Evolutionary conservation across 1,140 invertebrate species (phyloP).

Genomic region (Cherax quadricarinatus): DNA sequence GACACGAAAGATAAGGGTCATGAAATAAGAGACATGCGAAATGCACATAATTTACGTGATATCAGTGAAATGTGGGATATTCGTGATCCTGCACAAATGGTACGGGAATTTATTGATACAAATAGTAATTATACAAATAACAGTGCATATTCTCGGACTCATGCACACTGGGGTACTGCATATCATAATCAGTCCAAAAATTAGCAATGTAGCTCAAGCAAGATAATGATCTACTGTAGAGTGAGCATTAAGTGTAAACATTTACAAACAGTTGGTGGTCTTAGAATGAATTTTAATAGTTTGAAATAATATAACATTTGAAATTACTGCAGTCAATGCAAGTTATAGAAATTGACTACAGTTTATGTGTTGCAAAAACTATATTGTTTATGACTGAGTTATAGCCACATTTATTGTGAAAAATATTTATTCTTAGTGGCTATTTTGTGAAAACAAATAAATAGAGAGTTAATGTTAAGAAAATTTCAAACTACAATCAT

Average conservation of each 20-base stretch:
- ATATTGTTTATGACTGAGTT: neutral
- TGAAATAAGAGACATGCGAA: conserved; percentile 42
- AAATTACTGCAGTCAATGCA: neutral
- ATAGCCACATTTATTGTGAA: neutral
- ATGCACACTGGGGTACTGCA: conserved; percentile 46
- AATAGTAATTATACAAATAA: conserved; percentile 57
- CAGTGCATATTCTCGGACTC: conserved; percentile 54
- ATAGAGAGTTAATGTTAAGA: neutral
- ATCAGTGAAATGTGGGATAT: conserved; percentile 59
- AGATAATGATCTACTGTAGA: neutral
- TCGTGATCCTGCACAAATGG: conserved; percentile 57
- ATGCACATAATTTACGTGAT: conserved; percentile 42
- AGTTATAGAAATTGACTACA: neutral
- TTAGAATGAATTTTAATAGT: neutral
- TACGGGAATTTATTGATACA: conserved; percentile 60
- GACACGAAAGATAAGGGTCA: conserved; percentile 53
- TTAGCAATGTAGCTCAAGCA: neutral
- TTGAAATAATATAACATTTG: neutral
- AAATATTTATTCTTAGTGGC: neutral
- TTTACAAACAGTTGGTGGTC: too few species aligned
- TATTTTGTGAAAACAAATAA: neutral
- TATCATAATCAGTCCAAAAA: conserved; percentile 58
- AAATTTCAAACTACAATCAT: neutral
- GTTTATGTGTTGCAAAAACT: neutral
- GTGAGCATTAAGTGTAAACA: too few species aligned